Base-by-base conservation (phyloP, 2,888 invertebrate genomes). In the Cyrtodaria siliqua region DNA sequence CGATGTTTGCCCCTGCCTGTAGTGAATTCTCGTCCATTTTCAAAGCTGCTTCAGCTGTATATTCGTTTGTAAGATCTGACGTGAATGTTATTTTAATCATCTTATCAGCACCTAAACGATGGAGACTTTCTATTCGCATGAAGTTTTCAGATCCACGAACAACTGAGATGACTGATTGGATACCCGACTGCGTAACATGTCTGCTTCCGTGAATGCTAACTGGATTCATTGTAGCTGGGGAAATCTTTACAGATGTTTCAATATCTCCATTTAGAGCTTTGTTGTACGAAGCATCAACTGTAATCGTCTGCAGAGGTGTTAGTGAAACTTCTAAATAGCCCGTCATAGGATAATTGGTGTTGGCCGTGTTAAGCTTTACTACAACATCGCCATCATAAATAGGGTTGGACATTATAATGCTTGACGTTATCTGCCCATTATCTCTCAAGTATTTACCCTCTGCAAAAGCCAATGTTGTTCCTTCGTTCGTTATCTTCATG, bases 271-370 rank as follows among this genome's bases (percentile, higher is more conserved):
- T 60, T 12, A 23, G n/a, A 16, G 56, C 53, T 29, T 33, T 61
- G 42, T 59, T 26, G 18, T 50, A 44, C 0, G 70, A 70, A 20
- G 56, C 62, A 55, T 74, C 79, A 12, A 79, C 27, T 40, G 55
- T 62, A 2, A 61, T 29, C 26, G 47, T 70, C 38, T 70, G 40
- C 3, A 66, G 27, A 6, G 73, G 79, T 1, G 70, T 62, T 6
- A 74, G 24, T 16, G 61, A 72, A 2, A 89, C 76, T 52, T 85
- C 86, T 1, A 87, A 33, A 38, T 81, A 73, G 1, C 71, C 83
- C 4, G 77, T 83, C 53, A 68, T 38, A 33, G 87, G 87, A 52
- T 70, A 79, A 9, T 38, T n/a, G 18, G 29, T 38, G 59, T 79
- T 82, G 20, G 73, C 72, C 23, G 79, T 56, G 18, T 67, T 77